Conservation (phyloP, 2,113 vertebrate species). For the Plecturocebus donacophilus region DNA sequence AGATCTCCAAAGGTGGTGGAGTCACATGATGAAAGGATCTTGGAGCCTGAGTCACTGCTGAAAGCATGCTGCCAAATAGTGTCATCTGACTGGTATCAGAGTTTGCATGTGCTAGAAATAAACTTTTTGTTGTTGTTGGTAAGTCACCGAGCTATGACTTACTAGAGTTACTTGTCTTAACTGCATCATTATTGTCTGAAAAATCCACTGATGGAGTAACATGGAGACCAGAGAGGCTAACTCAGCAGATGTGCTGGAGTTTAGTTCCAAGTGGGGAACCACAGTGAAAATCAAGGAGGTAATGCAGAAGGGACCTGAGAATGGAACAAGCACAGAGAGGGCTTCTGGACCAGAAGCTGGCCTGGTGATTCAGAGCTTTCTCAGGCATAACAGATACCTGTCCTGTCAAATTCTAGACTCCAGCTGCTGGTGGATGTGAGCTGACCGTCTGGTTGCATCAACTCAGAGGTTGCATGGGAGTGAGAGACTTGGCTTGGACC, state of each 20-base stretch:
- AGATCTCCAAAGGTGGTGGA: background rate
- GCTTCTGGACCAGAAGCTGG: background rate
- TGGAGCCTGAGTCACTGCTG: background rate
- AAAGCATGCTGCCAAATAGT: background rate
- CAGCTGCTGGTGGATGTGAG: background rate
- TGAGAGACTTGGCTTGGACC: background rate
- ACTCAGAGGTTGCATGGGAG: background rate
- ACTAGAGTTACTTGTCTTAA: background rate
- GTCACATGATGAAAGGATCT: background rate
- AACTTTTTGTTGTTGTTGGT: background rate
- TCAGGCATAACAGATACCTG: background rate
- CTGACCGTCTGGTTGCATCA: background rate
- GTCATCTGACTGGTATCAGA: background rate
- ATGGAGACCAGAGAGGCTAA: background rate
- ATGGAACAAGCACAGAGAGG: background rate
- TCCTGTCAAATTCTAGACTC: background rate
- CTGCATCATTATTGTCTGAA: background rate
- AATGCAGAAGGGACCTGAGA: background rate
- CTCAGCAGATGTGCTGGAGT: background rate
- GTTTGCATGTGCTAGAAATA: background rate
- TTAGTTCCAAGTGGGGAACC: background rate
- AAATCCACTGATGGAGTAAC: background rate
- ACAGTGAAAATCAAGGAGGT: background rate
- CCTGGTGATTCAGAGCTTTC: background rate
- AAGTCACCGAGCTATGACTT: background rate